These are phyloP conservation scores for Heliconius congener DNA, from an alignment of 1,140 invertebrate species.

Conservation along the genomic window DNA sequence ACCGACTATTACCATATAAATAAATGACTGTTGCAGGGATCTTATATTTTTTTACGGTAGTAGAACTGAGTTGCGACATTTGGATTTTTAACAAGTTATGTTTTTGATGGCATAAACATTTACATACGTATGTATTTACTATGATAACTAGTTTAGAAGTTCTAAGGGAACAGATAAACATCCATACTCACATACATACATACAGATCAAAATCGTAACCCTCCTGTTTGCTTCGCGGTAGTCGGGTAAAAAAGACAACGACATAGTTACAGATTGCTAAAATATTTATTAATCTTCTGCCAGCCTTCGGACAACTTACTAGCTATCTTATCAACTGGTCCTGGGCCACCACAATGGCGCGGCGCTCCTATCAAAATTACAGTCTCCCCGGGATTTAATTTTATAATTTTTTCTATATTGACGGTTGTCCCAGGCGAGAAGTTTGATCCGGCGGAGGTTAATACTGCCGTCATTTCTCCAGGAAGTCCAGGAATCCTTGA, in stretches of 20 bases:
- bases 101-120: no score
- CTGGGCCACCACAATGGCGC: constrained; percentile 68
- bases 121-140: no score
- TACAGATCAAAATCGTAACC: no score
- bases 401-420: constrained; percentile 54
- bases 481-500: constrained; percentile 64
- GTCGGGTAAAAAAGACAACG: not conserved
- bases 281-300: constrained; percentile 77
- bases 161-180: no score
- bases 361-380: constrained; percentile 60
- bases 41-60: no score
- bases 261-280: constrained; percentile 49
- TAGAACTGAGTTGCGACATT: no score
- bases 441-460: constrained; percentile 60
- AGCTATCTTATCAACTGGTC: constrained; percentile 74
- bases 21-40: no score
- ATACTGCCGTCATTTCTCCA: constrained; percentile 63
- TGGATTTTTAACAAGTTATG: no score
- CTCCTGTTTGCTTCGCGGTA: no score
- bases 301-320: constrained; percentile 72
- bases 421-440: constrained; percentile 53
- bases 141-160: no score
- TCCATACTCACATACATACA: no score
- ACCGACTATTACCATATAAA: no score
- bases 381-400: constrained; percentile 60